Evolutionary conservation across 2,797 vertebrate species (phyloP).

Genomic region (Sebastolobus alascanus): DNA sequence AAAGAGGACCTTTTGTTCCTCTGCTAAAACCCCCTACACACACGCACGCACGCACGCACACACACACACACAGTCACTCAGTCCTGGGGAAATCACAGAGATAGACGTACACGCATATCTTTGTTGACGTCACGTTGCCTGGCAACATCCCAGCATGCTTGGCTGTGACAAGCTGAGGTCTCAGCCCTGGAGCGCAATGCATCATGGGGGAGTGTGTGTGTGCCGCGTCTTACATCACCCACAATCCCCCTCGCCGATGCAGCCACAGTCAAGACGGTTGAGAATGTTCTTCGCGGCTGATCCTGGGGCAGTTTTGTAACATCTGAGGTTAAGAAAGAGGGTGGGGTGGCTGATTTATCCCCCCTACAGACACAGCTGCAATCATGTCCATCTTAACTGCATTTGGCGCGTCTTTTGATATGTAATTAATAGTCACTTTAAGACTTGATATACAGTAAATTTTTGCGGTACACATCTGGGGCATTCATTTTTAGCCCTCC

Average conservation of each 20-base stretch:
- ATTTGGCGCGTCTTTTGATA: constrained; percentile 47
- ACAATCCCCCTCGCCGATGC: constrained; percentile 53
- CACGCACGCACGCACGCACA: constrained; percentile 3
- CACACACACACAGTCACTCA: constrained; percentile 22
- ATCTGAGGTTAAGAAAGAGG: constrained; percentile 24
- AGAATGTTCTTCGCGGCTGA: constrained; percentile 52
- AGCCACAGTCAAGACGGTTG: constrained; percentile 33
- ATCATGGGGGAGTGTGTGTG: constrained; percentile 75
- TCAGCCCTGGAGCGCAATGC: constrained; percentile 72
- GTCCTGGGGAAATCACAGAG: constrained; percentile 58
- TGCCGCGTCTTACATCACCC: constrained; percentile 73
- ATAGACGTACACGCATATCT: constrained; percentile 59
- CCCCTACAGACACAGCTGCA: constrained; percentile 29
- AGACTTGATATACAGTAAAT: constrained; percentile 27
- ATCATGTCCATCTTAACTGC: constrained; percentile 21
- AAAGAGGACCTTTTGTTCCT: constrained; percentile 61
- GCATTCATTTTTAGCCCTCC: constrained; percentile 50
- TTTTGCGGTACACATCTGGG: constrained; percentile 53
- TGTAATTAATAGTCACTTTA: constrained; percentile 62
- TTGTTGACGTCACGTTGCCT: constrained; percentile 81
- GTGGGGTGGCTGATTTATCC: constrained; percentile 14
- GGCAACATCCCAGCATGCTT: constrained; percentile 79
- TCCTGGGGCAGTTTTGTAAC: constrained; percentile 47
- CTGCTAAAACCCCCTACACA: constrained; percentile 39
- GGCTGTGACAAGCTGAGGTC: constrained; percentile 73